Percentiles rank a stretch among this genome's conserved stretches.
These are phyloP conservation scores for Forbesichthys papilliferus DNA, from an alignment of 2,113 vertebrate species.

Conservation along the genomic window DNA sequence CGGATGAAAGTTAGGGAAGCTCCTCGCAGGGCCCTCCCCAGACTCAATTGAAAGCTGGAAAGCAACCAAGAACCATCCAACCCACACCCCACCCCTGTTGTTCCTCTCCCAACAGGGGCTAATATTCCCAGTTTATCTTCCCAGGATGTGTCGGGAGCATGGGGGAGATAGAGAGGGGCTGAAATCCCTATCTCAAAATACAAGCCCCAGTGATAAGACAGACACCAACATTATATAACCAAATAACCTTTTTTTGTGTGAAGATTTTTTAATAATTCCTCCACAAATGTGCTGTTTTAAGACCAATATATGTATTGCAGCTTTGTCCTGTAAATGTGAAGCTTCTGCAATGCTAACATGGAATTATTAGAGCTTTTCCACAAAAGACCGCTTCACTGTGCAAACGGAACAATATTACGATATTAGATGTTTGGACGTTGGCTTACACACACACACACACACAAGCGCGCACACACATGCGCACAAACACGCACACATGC, in stretches of 20 bases:
- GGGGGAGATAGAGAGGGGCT: constrained; percentile 41
- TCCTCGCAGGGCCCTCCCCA: constrained; percentile 44
- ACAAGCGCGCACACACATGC: constrained; percentile 6
- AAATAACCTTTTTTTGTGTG: neutral
- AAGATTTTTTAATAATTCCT: too few relatives aligned
- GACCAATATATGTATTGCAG: neutral
- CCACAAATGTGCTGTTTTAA: too few relatives aligned
- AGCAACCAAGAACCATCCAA: constrained; percentile 58
- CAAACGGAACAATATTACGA: constrained; percentile 39
- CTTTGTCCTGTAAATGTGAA: too few relatives aligned
- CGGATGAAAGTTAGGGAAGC: constrained; percentile 71
- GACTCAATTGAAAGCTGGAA: constrained; percentile 64
- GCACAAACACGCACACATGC: constrained; percentile 4
- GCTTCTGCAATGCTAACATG: too few relatives aligned
- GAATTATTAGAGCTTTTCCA: constrained; percentile 23
- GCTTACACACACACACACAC: neutral
- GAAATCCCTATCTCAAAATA: constrained; percentile 44
- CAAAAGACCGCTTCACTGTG: constrained; percentile 28
- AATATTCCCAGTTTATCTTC: constrained; percentile 62
- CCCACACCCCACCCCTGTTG: constrained; percentile 20
- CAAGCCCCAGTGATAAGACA: constrained; percentile 18
- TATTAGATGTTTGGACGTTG: constrained; percentile 42
- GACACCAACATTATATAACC: constrained; percentile 13
- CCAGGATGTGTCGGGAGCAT: constrained; percentile 60
- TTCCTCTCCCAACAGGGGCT: constrained; percentile 39